Evolutionary conservation across 2,797 vertebrate genomes (phyloP), one percentile per base, ranked within the genome.

Genomic region (Kryptopterus vitreolus): DNA sequence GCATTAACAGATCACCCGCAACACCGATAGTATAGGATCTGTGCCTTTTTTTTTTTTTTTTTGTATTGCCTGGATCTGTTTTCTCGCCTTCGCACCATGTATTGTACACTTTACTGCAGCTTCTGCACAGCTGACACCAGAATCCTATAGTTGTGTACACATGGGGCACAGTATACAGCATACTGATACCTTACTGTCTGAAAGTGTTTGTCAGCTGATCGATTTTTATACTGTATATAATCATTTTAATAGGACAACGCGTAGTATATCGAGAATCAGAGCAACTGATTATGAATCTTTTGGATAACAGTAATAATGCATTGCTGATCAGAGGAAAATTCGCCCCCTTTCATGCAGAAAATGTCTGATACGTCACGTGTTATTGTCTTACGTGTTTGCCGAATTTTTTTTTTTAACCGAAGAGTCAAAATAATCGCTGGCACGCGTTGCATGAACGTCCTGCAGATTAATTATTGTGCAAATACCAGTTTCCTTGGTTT

Each of bases 401-500:
- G 18, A 61, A 29, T 75, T 79, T 61, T 69, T 11, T 46, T n/a
- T n/a, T n/a, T n/a, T 58, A 52, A 52, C 33, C 33, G 26, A 35
- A 46, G 20, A 29, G 38, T 72, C 13, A 29, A 74, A 74, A 57
- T 75, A 75, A 75, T 82, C 50, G 61, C 31, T 75, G 77, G 53
- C 62, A 24, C 33, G 35, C 62, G 70, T 55, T 63, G 20, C n/a
- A 57, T 76, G 33, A 53, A 43, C 12, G 16, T 68, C 24, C 50
- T 84, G 24, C 16, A n/a, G 69, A 69, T 26, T 58, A 62, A 83
- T 79, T 76, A 79, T 46, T 80, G 29, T 61, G n/a, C 29, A 78
- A 65, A 80, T 79, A 46, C 18, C 29, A 61, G 72, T 62, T 82
- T 55, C 43, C 55, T 69, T 61, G 71, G 70, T 70, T 75, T 69